These are phyloP conservation scores for Drosophila teissieri DNA, from an alignment of 1,140 invertebrate species.

Conservation along the genomic window DNA sequence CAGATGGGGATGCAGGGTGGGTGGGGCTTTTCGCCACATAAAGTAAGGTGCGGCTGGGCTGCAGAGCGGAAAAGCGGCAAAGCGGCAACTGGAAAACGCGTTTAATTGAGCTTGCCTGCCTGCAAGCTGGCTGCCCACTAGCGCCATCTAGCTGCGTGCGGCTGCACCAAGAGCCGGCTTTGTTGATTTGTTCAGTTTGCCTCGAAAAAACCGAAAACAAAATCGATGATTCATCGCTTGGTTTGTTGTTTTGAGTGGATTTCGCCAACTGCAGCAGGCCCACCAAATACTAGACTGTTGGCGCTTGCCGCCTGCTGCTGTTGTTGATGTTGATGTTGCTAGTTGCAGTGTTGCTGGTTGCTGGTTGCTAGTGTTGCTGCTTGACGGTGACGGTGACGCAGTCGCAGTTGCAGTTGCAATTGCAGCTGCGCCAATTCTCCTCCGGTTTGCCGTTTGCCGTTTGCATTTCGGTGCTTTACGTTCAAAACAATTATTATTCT, in stretches of 20 bases:
- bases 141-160: slow-evolving; percentile 79
- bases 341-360: slow-evolving; percentile 46
- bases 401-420: slow-evolving; percentile 39
- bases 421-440: slow-evolving; percentile 81
- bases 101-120: slow-evolving; percentile 67
- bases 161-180: slow-evolving; percentile 64
- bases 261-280: slow-evolving; percentile 48
- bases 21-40: slow-evolving; percentile 45
- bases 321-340: slow-evolving; percentile 39
- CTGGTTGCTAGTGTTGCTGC: slow-evolving; percentile 42
- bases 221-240: slow-evolving; percentile 77
- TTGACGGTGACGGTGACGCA: slow-evolving; percentile 69
- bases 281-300: slow-evolving; percentile 70
- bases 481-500: slow-evolving; percentile 84
- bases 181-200: slow-evolving; percentile 34
- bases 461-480: slow-evolving; percentile 78
- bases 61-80: slow-evolving; percentile 67
- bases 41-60: slow-evolving; percentile 76
- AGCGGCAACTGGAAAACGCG: slow-evolving; percentile 68
- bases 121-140: slow-evolving; percentile 64
- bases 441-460: slow-evolving; percentile 55
- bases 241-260: slow-evolving; percentile 76
- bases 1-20: slow-evolving; percentile 14
- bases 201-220: slow-evolving; percentile 31
- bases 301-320: slow-evolving; percentile 69